These are phyloP conservation scores for Sander lucioperca DNA, from an alignment of 2,113 vertebrate genomes.

Conservation along the genomic window DNA sequence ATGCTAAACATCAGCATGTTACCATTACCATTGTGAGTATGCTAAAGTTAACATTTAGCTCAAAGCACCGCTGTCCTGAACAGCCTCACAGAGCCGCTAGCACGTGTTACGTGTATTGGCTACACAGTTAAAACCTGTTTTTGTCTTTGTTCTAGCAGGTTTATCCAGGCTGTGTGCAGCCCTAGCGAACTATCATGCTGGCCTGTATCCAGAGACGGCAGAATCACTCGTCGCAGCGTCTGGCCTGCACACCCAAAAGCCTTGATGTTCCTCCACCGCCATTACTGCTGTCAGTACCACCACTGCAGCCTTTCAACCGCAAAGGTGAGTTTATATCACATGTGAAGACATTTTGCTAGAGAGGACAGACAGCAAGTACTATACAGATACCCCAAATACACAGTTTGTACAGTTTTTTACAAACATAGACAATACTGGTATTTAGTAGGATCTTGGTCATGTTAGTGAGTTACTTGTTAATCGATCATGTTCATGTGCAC, in stretches of 20 bases:
- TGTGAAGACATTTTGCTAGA: not conserved
- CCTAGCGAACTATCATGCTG: conserved; percentile 89
- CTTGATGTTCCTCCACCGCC: conserved; percentile 83
- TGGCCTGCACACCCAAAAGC: conserved; percentile 88
- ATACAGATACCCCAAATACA: not conserved
- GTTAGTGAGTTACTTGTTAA: not conserved
- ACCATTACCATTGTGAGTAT: not conserved
- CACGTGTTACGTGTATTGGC: not conserved
- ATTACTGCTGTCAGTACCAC: conserved; percentile 59
- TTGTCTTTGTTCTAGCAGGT: conserved; percentile 68
- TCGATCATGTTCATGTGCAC: not conserved
- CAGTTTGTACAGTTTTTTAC: not conserved
- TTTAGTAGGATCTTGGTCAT: not conserved
- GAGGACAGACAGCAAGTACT: not conserved
- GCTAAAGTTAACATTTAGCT: not conserved
- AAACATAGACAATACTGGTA: not conserved
- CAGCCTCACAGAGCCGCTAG: not conserved
- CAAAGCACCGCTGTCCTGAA: not conserved
- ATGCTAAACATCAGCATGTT: not conserved
- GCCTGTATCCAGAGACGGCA: conserved; percentile 96
- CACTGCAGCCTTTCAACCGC: conserved; percentile 69
- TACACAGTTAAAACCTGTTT: not conserved
- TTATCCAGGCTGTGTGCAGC: conserved; percentile 70
- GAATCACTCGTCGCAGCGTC: conserved; percentile 90
- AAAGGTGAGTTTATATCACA: conserved; percentile 88